phyloP scores from a whole-genome alignment of 2,888 invertebrate species.

The Dioctria rufipes region DNA sequence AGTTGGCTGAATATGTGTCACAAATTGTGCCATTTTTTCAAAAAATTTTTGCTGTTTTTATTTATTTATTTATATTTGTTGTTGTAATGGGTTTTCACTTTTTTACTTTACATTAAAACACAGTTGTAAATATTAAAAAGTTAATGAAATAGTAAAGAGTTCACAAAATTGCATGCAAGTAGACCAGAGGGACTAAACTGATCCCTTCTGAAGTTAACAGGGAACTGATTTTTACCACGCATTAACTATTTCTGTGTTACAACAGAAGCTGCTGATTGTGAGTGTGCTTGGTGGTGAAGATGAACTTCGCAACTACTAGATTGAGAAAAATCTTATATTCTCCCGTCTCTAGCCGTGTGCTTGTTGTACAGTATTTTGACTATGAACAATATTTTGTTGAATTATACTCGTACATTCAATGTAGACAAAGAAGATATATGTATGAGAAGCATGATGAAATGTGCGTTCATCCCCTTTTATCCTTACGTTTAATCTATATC shows the following conservation, averaged over 20 bases:
- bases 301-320: conserved; percentile 14
- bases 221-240: conserved; percentile 57
- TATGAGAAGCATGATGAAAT: neutral
- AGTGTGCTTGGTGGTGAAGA: conserved; percentile 16
- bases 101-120: conserved; percentile 5
- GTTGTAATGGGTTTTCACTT: conserved; percentile 17
- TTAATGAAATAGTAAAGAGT: neutral
- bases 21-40: conserved; percentile 74
- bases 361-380: neutral
- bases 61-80: too few relatives aligned
- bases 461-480: conserved; percentile 20
- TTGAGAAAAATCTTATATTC: conserved; percentile 33
- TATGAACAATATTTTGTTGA: neutral
- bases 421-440: too few relatives aligned
- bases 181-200: conserved; percentile 10
- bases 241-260: conserved; percentile 46
- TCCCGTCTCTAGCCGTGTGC: neutral
- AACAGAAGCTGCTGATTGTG: conserved; percentile 24
- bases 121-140: neutral
- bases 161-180: conserved; percentile 1
- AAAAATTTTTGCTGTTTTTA: conserved; percentile 27
- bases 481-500: neutral
- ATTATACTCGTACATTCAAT: too few relatives aligned
- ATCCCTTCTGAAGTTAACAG: conserved; percentile 47
- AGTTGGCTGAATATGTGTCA: conserved; percentile 75